Conservation (phyloP, 1,140 invertebrate species). For the Micrasema minimum region DNA sequence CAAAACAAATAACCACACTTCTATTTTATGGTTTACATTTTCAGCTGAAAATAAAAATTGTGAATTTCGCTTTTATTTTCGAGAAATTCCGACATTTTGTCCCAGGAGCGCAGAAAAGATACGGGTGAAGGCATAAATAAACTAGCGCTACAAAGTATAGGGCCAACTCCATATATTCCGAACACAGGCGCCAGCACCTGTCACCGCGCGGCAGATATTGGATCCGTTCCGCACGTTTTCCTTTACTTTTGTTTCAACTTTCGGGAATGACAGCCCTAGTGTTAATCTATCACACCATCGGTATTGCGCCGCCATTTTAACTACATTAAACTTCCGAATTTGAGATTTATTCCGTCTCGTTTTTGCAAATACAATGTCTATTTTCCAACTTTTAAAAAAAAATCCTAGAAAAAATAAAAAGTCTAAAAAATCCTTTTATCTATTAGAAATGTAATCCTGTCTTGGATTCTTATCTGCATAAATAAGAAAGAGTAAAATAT, state of each 20-base stretch:
- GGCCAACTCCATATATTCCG: conserved; percentile 6
- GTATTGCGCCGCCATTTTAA: conserved; percentile 16
- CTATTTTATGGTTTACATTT: too few species aligned
- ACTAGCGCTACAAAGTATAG: neutral
- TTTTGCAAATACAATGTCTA: too few species aligned
- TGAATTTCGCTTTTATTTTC: conserved; percentile 12
- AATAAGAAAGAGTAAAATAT: too few species aligned
- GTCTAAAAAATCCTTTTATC: too few species aligned
- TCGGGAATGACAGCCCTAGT: conserved; percentile 22
- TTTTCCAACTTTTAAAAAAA: too few species aligned
- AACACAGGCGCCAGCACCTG: conserved; percentile 25
- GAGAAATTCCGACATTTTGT: neutral
- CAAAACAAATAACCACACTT: too few species aligned
- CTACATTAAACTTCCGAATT: conserved; percentile 17
- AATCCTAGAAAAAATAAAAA: too few species aligned
- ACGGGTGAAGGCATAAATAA: neutral
- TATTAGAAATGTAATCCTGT: too few species aligned
- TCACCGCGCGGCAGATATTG: conserved; percentile 38
- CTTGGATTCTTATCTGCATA: too few species aligned
- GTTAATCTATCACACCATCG: conserved; percentile 39
- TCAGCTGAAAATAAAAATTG: too few species aligned
- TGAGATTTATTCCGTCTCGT: too few species aligned
- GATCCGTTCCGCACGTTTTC: conserved; percentile 35
- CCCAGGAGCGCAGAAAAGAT: conserved; percentile 11
- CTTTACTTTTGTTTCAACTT: conserved; percentile 40